Percentiles rank a stretch among this genome's conserved stretches.
Conservation (phyloP, 2,113 vertebrate species). For the Scalopus aquaticus region DNA sequence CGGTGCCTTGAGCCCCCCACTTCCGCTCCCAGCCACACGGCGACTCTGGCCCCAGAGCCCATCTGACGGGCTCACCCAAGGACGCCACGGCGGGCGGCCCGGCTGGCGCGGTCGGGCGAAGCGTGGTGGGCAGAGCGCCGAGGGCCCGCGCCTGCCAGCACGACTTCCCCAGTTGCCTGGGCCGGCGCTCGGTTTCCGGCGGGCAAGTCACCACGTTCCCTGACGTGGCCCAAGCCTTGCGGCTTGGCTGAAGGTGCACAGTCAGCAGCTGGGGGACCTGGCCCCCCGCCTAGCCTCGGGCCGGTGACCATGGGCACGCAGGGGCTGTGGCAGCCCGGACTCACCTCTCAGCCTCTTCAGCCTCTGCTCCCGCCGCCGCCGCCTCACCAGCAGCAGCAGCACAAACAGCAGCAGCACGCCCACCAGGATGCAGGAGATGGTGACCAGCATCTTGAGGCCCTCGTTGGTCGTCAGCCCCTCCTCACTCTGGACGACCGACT, state of each 20-base stretch:
- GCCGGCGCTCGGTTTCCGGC: too few species aligned
- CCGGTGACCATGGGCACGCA: rapidly evolving
- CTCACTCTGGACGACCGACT: slow-evolving; percentile 93
- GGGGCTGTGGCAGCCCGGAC: background rate
- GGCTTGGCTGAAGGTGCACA: too few species aligned
- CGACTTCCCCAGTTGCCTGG: too few species aligned
- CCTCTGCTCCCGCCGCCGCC: slow-evolving; percentile 95
- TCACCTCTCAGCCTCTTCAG: slow-evolving; percentile 96
- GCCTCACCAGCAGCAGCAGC: slow-evolving; percentile 93
- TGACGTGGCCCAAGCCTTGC: too few species aligned
- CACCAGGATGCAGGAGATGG: slow-evolving; percentile 95
- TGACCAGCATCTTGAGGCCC: slow-evolving; percentile 98
- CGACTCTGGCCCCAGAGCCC: background rate
- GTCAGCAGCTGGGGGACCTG: too few species aligned
- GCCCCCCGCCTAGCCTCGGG: background rate
- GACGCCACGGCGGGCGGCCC: too few species aligned
- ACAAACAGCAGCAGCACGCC: slow-evolving; percentile 94
- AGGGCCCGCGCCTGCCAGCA: too few species aligned
- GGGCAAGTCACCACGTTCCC: too few species aligned
- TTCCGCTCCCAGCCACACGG: background rate
- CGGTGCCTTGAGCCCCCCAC: background rate
- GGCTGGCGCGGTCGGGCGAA: too few species aligned
- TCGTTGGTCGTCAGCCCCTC: slow-evolving; percentile 95
- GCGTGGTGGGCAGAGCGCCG: too few species aligned
- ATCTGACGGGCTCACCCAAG: background rate